These are phyloP conservation scores for Cyaniris semiargus DNA, from an alignment of 2,888 invertebrate genomes.

Conservation along the genomic window DNA sequence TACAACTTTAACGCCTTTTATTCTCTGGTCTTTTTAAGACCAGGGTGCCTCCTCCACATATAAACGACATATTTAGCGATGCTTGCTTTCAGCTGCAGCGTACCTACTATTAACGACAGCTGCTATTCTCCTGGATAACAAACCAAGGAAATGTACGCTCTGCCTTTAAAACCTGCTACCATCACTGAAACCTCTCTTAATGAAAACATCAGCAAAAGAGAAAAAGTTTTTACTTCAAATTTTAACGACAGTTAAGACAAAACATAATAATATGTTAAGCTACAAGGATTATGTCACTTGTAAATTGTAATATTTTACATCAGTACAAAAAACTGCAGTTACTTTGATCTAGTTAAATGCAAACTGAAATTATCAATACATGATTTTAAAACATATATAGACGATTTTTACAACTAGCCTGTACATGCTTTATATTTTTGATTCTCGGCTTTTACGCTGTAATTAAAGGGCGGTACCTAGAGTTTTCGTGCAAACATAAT, in stretches of 20 bases:
- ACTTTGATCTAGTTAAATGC: not conserved
- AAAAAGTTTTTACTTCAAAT: too few species aligned
- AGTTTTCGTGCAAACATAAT: not conserved
- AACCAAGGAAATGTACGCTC: too few species aligned
- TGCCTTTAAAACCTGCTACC: not conserved
- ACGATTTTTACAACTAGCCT: too few species aligned
- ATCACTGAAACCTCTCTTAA: not conserved
- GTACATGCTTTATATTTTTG: too few species aligned
- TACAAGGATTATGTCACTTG: not conserved
- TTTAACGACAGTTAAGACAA: not conserved
- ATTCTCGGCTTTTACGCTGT: not conserved
- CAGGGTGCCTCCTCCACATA: not conserved
- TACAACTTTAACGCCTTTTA: not conserved
- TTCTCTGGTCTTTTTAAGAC: not conserved
- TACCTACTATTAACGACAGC: too few species aligned
- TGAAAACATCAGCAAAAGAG: too few species aligned
- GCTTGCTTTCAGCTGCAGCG: too few species aligned
- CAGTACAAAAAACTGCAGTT: not conserved
- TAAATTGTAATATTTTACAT: not conserved
- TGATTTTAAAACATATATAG: too few species aligned
- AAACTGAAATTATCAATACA: too few species aligned
- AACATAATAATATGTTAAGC: not conserved
- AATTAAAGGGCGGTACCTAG: not conserved
- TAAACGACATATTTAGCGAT: not conserved
- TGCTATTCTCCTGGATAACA: too few species aligned